phyloP scores from a whole-genome alignment of 1,140 invertebrate species.

The Cephus cinctus region DNA sequence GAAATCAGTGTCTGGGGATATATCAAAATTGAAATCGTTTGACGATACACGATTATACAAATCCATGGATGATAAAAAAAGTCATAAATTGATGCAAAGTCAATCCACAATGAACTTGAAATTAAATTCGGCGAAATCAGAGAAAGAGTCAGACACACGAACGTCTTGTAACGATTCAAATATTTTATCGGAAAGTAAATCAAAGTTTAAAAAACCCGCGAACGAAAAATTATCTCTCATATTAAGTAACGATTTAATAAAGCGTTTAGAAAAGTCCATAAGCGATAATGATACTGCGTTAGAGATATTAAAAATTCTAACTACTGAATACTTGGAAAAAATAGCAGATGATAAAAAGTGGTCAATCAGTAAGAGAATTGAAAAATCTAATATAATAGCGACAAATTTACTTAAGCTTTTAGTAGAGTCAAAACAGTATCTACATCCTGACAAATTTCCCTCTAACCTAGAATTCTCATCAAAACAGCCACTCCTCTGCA shows the following conservation, averaged over 20 bases:
- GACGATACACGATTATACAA: too few species aligned
- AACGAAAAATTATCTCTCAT: conserved; percentile 24
- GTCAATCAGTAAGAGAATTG: conserved; percentile 8
- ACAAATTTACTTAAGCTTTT: conserved; percentile 37
- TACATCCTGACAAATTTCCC: conserved; percentile 24
- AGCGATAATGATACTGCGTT: conserved; percentile 10
- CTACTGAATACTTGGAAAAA: conserved; percentile 27
- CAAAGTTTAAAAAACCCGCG: too few species aligned
- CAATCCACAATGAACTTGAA: too few species aligned
- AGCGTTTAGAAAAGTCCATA: conserved; percentile 20
- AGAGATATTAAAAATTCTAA: conserved; percentile 25
- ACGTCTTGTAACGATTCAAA: too few species aligned
- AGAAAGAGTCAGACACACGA: too few species aligned
- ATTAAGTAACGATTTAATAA: conserved; percentile 23
- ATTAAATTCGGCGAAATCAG: too few species aligned
- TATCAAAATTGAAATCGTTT: too few species aligned
- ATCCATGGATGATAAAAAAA: too few species aligned
- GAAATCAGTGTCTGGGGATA: too few species aligned
- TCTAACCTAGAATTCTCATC: conserved; percentile 31
- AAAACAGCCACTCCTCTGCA: conserved; percentile 30
- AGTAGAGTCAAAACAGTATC: conserved; percentile 38
- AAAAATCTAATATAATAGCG: conserved; percentile 14
- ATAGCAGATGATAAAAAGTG: not conserved
- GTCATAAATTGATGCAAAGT: too few species aligned
- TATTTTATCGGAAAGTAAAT: too few species aligned